Conservation (phyloP, 2,888 invertebrate genomes). For the Orchestes rusci region DNA sequence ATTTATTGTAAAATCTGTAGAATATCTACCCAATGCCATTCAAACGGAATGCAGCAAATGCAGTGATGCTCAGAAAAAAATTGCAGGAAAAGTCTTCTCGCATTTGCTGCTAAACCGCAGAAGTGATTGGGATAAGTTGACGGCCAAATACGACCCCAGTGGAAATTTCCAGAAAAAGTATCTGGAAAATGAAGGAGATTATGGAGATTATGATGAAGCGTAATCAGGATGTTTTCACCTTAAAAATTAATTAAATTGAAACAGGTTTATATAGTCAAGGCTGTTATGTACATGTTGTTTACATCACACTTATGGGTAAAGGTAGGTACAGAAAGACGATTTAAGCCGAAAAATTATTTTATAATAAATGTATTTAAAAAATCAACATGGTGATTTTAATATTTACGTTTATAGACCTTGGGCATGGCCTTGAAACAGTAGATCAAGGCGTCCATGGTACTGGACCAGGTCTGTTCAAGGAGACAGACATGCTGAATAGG, state of each 20-base stretch:
- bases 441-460: too few species aligned
- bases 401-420: too few species aligned
- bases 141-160: constrained; percentile 62
- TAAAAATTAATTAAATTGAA: too few species aligned
- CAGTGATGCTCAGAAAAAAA: constrained; percentile 55
- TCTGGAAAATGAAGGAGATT: constrained; percentile 29
- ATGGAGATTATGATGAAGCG: constrained; percentile 25
- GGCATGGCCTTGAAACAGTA: too few species aligned
- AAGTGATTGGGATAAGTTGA: constrained; percentile 55
- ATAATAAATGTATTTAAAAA: constrained; percentile 8
- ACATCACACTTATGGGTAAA: too few species aligned
- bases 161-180: constrained; percentile 49
- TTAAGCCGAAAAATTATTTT: too few species aligned
- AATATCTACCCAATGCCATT: constrained; percentile 61
- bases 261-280: neutral
- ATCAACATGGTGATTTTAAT: too few species aligned
- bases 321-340: too few species aligned
- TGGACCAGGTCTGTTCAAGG: too few species aligned
- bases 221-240: too few species aligned
- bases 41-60: constrained; percentile 59
- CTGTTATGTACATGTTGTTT: neutral
- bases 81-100: constrained; percentile 57
- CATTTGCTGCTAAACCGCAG: constrained; percentile 58
- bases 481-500: too few species aligned
- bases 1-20: constrained; percentile 40